These are phyloP conservation scores for Ataeniobius toweri DNA, from an alignment of 2,797 vertebrate species.

Conservation along the genomic window DNA sequence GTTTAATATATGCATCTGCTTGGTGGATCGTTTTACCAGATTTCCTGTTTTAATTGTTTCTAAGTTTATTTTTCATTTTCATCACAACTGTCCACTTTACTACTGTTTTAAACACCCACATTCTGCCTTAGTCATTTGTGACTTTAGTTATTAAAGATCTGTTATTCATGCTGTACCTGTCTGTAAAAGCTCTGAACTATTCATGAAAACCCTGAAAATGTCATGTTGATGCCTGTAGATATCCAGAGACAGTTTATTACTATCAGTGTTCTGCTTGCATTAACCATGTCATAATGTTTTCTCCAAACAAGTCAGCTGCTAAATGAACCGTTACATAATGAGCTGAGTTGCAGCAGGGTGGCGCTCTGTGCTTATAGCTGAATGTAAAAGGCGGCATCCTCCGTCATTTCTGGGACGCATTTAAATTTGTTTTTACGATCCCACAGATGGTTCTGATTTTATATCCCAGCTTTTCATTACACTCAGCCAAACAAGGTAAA, in stretches of 20 bases:
- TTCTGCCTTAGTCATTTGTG: too few relatives aligned
- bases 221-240: background rate
- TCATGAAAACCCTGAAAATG: too few relatives aligned
- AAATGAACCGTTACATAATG: background rate
- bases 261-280: background rate
- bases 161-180: too few relatives aligned
- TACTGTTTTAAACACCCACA: too few relatives aligned
- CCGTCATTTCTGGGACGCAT: background rate
- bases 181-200: too few relatives aligned
- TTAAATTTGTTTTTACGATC: background rate
- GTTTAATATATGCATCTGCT: too few relatives aligned
- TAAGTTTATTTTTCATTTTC: too few relatives aligned
- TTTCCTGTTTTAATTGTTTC: too few relatives aligned
- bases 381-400: background rate
- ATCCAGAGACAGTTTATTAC: background rate
- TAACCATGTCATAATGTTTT: background rate
- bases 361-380: background rate
- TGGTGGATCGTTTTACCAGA: too few relatives aligned
- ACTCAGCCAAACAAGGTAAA: background rate
- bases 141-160: too few relatives aligned
- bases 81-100: too few relatives aligned
- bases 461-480: background rate
- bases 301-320: conserved; percentile 3
- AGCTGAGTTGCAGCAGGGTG: background rate
- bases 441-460: conserved; percentile 2